A percentile compares a stretch with the other conserved stretches of the same genome.
Evolutionary conservation across 2,797 vertebrate genomes (phyloP).

Genomic region (Luscinia megarhynchos): DNA sequence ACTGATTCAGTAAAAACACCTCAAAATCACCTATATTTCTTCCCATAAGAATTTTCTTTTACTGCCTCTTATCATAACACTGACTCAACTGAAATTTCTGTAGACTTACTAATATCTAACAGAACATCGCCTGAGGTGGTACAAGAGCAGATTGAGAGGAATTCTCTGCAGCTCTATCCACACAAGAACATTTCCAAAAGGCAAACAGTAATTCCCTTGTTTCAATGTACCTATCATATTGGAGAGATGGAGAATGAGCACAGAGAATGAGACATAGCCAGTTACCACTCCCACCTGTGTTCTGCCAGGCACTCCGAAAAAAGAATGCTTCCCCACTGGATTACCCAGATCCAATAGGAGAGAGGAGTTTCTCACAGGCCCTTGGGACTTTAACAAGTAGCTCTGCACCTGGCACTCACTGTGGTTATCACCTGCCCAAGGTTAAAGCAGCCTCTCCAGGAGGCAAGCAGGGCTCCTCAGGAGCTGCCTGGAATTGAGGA

Average conservation of each 20-base stretch:
- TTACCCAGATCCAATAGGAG: background rate
- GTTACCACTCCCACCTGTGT: background rate
- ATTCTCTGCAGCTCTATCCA: background rate
- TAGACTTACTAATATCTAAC: background rate
- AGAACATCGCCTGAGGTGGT: background rate
- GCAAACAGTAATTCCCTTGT: background rate
- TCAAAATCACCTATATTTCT: background rate
- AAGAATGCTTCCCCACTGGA: background rate
- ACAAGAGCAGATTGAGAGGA: background rate
- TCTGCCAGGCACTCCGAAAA: background rate
- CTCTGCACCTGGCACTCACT: fast-evolving
- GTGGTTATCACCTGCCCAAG: background rate
- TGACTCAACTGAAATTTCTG: background rate
- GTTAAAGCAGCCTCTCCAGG: background rate
- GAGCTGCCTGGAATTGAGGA: background rate
- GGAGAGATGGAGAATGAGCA: background rate
- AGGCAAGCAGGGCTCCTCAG: background rate
- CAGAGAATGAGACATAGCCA: background rate
- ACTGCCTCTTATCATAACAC: background rate
- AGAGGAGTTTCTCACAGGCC: background rate
- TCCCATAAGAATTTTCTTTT: background rate
- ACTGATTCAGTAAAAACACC: background rate
- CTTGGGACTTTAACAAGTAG: background rate
- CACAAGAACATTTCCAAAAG: background rate
- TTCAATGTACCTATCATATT: background rate